Evolutionary conservation across 1,140 invertebrate species (phyloP), one percentile per base, ranked within the genome.

Genomic region (Drosophila ogumai): DNA sequence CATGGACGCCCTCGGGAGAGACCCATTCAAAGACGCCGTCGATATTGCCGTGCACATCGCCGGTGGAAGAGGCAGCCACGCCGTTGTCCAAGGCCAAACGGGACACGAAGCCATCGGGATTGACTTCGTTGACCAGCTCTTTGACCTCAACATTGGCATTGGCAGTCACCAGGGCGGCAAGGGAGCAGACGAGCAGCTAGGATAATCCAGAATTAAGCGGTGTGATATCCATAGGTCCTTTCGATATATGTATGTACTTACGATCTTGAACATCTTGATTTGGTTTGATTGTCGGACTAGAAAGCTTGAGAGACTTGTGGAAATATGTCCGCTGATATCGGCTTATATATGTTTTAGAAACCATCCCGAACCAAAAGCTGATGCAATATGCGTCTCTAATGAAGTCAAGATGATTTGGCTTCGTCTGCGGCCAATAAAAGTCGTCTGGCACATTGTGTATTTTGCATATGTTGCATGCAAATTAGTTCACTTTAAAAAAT

Each of bases 51-150:
- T 91, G 76, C 12, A 44, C 74, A 76, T 91, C 81, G n/a, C 94
- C 94, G 52, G 82, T 88, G 34, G 94, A 94, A 32, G 93, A 90
- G n/a, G 93, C 93, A 19, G 92, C 86, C 58, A 95, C 94, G 17
- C 95, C 94, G 79, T 95, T 94, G 34, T 91, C 94, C 43, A 94
- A 94, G 66, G 94, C 90, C 79, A 95, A 94, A 6, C 31, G 55
- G 5, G 54, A 55, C 2, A 74, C 57, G 46, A 90, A 92, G 66
- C 94, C 94, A 73, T 95, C 94, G 28, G 79, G 10, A 15, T 77
- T 72, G 1, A 92, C 79, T 28, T 92, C 88, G 25, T 86, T 90
- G 31, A 72, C 71, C 43, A 74, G 58, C 43, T 55, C 50, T 8
- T 82, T 50, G 1, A 91, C 73, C 31, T 91, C 91, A 0, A 82